Percentiles rank a stretch among this genome's conserved stretches.
phyloP scores from a whole-genome alignment of 2,113 vertebrate genomes.

The Steatornis caripensis region DNA sequence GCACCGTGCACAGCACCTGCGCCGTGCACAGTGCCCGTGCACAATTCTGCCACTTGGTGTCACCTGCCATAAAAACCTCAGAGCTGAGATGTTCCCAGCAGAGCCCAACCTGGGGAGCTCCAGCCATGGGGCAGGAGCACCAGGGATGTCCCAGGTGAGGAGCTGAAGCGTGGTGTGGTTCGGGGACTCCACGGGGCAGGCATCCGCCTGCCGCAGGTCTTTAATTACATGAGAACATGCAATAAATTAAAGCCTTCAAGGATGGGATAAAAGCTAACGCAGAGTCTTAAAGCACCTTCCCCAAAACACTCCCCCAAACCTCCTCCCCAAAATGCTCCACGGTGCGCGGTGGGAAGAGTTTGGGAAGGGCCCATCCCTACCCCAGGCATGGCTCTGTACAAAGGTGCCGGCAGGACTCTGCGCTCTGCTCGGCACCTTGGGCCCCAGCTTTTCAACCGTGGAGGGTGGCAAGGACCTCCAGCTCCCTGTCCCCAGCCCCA shows the following conservation, averaged over 20 bases:
- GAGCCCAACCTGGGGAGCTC: neutral
- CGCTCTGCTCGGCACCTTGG: neutral
- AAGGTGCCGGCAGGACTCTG: neutral
- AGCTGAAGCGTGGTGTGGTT: neutral
- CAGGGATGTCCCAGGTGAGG: no score
- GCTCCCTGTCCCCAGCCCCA: neutral
- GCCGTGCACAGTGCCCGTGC: no score
- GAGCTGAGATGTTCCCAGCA: neutral
- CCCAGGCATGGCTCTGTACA: accelerated
- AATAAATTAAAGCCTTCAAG: neutral
- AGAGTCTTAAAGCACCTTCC: neutral
- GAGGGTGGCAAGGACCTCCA: neutral
- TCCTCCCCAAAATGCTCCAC: neutral
- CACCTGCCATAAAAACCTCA: neutral
- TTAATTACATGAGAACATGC: neutral
- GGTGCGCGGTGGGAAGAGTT: neutral
- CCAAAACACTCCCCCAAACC: neutral
- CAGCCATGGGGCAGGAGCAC: neutral
- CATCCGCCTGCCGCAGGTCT: neutral
- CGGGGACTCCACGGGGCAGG: neutral
- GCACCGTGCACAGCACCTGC: no score
- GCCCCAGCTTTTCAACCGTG: neutral
- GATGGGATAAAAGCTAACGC: neutral
- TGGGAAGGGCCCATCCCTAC: neutral
- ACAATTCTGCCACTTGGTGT: conserved; percentile 27